These are phyloP conservation scores for Aldrovandia affinis DNA, from an alignment of 2,797 vertebrate genomes.

Conservation along the genomic window DNA sequence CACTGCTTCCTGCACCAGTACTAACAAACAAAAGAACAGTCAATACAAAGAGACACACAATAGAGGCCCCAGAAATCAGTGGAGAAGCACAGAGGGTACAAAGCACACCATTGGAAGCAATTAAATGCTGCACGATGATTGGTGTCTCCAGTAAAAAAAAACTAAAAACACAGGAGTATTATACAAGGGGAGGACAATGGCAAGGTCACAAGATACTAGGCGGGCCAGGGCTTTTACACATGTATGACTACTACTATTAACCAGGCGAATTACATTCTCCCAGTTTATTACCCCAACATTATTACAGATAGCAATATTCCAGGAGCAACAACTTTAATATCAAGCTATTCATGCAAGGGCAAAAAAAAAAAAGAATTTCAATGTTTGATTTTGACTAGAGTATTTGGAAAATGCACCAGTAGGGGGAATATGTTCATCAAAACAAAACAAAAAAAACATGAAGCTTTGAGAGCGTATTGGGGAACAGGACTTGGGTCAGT, in stretches of 20 bases:
- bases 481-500: background rate
- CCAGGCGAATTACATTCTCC: too few species aligned
- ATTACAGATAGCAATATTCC: too few species aligned
- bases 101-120: slow-evolving; percentile 16
- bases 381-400: background rate
- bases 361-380: background rate
- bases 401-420: background rate
- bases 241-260: too few species aligned
- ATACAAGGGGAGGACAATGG: slow-evolving; percentile 32
- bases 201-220: too few species aligned
- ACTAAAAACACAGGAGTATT: slow-evolving; percentile 17
- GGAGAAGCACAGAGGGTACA: background rate
- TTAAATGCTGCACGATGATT: slow-evolving; percentile 29
- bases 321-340: too few species aligned
- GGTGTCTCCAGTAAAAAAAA: slow-evolving; percentile 12
- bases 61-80: slow-evolving; percentile 16
- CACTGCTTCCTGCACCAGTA: slow-evolving; percentile 34
- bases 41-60: slow-evolving; percentile 28
- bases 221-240: too few species aligned
- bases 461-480: background rate
- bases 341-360: too few species aligned
- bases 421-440: background rate
- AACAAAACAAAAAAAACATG: background rate
- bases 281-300: too few species aligned
- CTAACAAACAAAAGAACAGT: slow-evolving; percentile 20